Percentiles rank a stretch among this genome's conserved stretches.
Evolutionary conservation across 2,888 invertebrate species (phyloP).

Genomic region (Altica lythri): DNA sequence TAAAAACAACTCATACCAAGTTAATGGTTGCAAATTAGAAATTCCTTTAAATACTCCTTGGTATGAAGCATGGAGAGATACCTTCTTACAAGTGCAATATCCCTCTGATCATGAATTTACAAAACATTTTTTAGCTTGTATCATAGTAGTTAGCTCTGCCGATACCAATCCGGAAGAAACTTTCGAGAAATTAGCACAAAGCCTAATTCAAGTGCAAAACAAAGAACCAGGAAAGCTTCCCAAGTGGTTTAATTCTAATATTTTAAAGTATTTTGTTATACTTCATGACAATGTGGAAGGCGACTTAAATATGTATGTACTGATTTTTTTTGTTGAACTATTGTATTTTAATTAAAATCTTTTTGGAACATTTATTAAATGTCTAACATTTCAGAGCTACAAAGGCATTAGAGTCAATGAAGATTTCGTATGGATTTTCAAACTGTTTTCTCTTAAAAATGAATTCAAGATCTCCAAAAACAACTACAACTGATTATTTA

Average conservation of each 20-base stretch:
- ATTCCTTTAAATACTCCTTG: slow-evolving; percentile 83
- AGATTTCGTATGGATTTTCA: slow-evolving; percentile 82
- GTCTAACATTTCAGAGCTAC: slow-evolving; percentile 69
- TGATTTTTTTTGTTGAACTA: not conserved
- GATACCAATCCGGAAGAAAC: slow-evolving; percentile 82
- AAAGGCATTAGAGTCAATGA: slow-evolving; percentile 80
- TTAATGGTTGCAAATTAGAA: slow-evolving; percentile 64
- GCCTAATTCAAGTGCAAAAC: slow-evolving; percentile 73
- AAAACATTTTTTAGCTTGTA: slow-evolving; percentile 83
- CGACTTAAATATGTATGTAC: slow-evolving; percentile 73
- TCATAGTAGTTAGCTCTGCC: slow-evolving; percentile 73
- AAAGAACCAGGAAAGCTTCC: slow-evolving; percentile 72
- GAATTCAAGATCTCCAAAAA: slow-evolving; percentile 75
- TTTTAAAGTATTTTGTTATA: slow-evolving; percentile 87
- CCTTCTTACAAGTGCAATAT: slow-evolving; percentile 84
- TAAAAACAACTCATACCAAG: slow-evolving; percentile 41
- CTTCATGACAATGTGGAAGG: slow-evolving; percentile 81
- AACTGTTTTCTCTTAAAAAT: slow-evolving; percentile 89
- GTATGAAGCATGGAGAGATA: slow-evolving; percentile 95
- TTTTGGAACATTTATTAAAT: slow-evolving; percentile 5
- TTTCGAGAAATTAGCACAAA: slow-evolving; percentile 79
- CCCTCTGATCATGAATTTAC: slow-evolving; percentile 96
- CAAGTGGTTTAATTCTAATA: slow-evolving; percentile 80
- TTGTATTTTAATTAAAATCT: not conserved
- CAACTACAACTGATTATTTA: slow-evolving; percentile 61